These are phyloP conservation scores for Ceratitis capitata DNA, from an alignment of 1,140 invertebrate genomes.

Conservation along the genomic window DNA sequence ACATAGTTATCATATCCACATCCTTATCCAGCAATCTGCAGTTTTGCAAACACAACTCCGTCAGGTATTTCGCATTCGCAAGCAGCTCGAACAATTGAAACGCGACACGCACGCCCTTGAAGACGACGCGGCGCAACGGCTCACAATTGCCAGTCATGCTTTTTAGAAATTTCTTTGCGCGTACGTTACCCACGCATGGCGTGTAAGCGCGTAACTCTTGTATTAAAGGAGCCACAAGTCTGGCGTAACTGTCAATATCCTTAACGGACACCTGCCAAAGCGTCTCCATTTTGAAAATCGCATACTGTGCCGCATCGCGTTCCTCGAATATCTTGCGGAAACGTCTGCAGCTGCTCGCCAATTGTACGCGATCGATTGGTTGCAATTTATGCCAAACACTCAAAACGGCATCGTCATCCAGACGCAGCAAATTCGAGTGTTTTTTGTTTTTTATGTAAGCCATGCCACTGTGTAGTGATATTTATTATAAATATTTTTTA, in stretches of 20 bases:
- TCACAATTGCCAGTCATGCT: neutral
- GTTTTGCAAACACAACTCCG: neutral
- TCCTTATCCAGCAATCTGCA: neutral
- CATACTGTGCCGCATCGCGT: neutral
- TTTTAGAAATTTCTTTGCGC: neutral
- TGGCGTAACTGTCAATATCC: neutral
- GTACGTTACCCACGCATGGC: neutral
- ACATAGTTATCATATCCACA: neutral
- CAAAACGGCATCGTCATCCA: neutral
- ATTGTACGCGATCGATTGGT: neutral
- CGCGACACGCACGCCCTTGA: neutral
- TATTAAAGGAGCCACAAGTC: neutral
- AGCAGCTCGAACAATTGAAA: constrained; percentile 7
- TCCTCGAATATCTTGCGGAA: constrained; percentile 10
- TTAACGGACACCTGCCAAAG: neutral
- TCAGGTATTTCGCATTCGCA: neutral
- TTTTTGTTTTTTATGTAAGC: neutral
- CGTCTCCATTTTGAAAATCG: neutral
- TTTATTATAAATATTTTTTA: too few species aligned
- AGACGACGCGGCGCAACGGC: neutral
- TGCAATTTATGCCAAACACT: neutral
- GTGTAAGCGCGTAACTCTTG: neutral
- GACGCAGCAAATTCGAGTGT: neutral
- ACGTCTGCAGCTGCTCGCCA: neutral
- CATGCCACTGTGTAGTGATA: neutral